Evolutionary conservation across 1,140 invertebrate genomes (phyloP), one percentile per base, ranked within the genome.

Genomic region (Scylla paramamosain): DNA sequence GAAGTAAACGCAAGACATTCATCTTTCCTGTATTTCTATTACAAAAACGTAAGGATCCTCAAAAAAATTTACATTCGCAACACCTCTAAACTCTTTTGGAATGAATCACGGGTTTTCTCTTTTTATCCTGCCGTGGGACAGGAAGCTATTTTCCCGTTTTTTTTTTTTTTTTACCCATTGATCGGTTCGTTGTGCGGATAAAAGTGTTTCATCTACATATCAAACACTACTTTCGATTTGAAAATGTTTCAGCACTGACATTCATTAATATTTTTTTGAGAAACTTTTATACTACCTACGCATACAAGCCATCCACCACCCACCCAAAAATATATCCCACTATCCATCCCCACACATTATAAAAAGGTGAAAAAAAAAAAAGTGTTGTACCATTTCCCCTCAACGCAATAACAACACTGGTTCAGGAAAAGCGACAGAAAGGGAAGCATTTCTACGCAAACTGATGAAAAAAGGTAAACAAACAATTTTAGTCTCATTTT

Each of bases 401-500:
- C 67, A 12, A 77, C 25, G 67, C 67, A 77, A 25, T n/a, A 77
- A 77, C 25, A 77, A 77, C 67, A 77, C 67, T 20, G 12, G 67
- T 7, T 7, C 20, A n/a, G 67, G 12, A 2, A 77, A 77, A 77
- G 20, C 67, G 67, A n/a, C 20, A n/a, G 67, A 25, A 20, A 77
- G 67, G 20, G 67, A 77, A 77, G 6, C 20, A n/a, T 77, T 77
- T 77, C 67, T 77, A 77, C 20, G 7, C 67, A 77, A 77, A 77
- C 12, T 20, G 67, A 77, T n/a, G 67, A 77, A 77, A 77, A 67
- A 77, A 25, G 67, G 10, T 59, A 59, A 39, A 39, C 39, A n/a
- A 77, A 77, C 25, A n/a, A 77, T 77, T 77, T 77, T 77, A 12
- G 67, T 77, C 67, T 77, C n/a, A 77, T 77, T 77, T 59, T n/a